Evolutionary conservation across 2,888 invertebrate genomes (phyloP).

Genomic region (Entomobrya proxima): DNA sequence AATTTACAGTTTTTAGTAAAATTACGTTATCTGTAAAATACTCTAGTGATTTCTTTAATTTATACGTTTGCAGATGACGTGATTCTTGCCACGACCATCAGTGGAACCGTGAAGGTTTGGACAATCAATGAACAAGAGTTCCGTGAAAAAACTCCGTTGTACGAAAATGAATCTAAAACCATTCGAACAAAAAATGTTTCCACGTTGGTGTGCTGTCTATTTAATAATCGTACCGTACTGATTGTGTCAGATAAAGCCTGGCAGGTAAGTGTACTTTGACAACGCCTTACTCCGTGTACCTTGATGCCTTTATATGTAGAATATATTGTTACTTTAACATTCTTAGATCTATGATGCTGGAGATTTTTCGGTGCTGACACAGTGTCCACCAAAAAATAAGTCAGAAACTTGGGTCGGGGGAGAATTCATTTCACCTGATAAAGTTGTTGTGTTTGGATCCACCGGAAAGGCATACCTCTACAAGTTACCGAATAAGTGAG

Average conservation of each 20-base stretch:
- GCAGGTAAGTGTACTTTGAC: slow-evolving; percentile 83
- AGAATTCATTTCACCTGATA: slow-evolving; percentile 93
- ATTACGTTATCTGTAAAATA: no score
- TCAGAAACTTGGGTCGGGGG: slow-evolving; percentile 97
- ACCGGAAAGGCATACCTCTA: slow-evolving; percentile 97
- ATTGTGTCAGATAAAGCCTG: slow-evolving; percentile 98
- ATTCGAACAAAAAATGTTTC: slow-evolving; percentile 95
- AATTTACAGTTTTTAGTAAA: background rate
- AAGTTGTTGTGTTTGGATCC: slow-evolving; percentile 96
- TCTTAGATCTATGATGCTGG: slow-evolving; percentile 86
- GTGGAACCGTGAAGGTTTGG: slow-evolving; percentile 98
- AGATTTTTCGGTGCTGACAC: slow-evolving; percentile 96
- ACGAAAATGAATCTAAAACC: slow-evolving; percentile 98
- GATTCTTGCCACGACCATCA: slow-evolving; percentile 94
- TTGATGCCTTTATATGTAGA: background rate
- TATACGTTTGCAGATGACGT: slow-evolving; percentile 88
- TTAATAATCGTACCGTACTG: slow-evolving; percentile 96
- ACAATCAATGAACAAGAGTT: slow-evolving; percentile 92
- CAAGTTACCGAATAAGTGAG: slow-evolving; percentile 95
- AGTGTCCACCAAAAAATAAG: slow-evolving; percentile 87
- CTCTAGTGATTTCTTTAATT: slow-evolving; percentile 43
- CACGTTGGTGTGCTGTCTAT: slow-evolving; percentile 93
- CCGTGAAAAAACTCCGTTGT: slow-evolving; percentile 89
- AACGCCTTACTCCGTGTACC: background rate
- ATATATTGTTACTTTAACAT: slow-evolving; percentile 15